These are phyloP conservation scores for Norana najaformis DNA, from an alignment of 2,888 invertebrate genomes.

Conservation along the genomic window DNA sequence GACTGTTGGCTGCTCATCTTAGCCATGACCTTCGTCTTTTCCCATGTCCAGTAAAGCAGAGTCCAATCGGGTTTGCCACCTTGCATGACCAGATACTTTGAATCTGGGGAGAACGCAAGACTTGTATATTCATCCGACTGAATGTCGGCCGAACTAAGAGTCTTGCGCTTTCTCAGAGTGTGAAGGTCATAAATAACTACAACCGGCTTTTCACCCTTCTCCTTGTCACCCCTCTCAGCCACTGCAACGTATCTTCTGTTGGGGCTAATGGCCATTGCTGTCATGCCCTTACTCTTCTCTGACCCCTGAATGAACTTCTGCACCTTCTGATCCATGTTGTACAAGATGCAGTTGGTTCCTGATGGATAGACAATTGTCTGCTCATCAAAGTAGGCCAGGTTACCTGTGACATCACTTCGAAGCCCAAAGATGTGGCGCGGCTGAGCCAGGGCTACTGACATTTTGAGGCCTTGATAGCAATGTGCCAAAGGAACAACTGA, in stretches of 20 bases:
- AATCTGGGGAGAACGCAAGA: constrained; percentile 79
- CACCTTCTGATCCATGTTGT: constrained; percentile 63
- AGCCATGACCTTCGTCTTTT: constrained; percentile 75
- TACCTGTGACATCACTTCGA: constrained; percentile 58
- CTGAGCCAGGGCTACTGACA: constrained; percentile 25
- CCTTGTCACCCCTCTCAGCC: constrained; percentile 56
- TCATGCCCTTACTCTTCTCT: constrained; percentile 63
- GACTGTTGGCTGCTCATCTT: constrained; percentile 67
- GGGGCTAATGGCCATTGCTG: constrained; percentile 62
- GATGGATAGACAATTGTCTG: constrained; percentile 64
- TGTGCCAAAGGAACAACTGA: not conserved
- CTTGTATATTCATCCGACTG: constrained; percentile 71
- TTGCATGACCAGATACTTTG: constrained; percentile 77
- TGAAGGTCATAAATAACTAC: constrained; percentile 64
- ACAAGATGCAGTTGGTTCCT: constrained; percentile 63
- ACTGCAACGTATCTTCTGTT: constrained; percentile 63
- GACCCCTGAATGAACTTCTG: constrained; percentile 64
- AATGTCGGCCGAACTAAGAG: constrained; percentile 60
- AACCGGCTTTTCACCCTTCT: constrained; percentile 58
- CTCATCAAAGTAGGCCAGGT: constrained; percentile 63
- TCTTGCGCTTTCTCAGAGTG: constrained; percentile 62
- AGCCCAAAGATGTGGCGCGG: constrained; percentile 60
- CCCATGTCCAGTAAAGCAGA: constrained; percentile 68
- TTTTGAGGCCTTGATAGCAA: not conserved
- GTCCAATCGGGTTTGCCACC: constrained; percentile 83